Evolutionary conservation across 2,113 vertebrate species (phyloP), one percentile per base, ranked within the genome.

Genomic region (Neomonachus schauinslandi): DNA sequence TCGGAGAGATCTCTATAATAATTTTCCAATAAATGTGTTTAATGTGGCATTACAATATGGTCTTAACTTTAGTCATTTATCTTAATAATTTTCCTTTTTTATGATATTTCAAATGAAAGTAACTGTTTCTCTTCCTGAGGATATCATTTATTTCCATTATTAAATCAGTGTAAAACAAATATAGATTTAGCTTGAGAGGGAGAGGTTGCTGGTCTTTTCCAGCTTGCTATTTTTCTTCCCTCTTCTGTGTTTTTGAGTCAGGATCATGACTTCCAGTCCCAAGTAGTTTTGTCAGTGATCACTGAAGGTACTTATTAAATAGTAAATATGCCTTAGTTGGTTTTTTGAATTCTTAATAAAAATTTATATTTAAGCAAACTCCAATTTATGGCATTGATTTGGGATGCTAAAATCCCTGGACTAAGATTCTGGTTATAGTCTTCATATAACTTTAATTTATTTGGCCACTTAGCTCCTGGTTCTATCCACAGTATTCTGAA

Each of bases 21-120:
- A 61, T 93, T 98, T 98, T 87, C 57, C 65, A 94, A 63, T 93
- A 82, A 69, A 33, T 46, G 13, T 88, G n/a, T 97, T 87, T 77
- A 95, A 87, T 76, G 36, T 59, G 57, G 36, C 84, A 49, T 95
- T 87, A 57, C 51, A 88, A 49, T 84, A 57, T 89, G 24, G 22
- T 83, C 91, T 72, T 95, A 88, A 65, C 18, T 71, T 39, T 26
- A 12, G 24, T 85, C 76, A 85, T 91, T 36, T 65, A 42, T 94
- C 88, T 96, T 86, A 92, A 42, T 82, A 53, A 59, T 18, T 71
- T 69, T 55, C 15, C 26, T n/a, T 63, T 74, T 80, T 92, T 51
- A 39, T 65, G 53, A 55, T 53, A 72, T 79, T 79, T 90, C 46
- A 65, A 81, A 89, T 94, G 24, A 95, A 80, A 69, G 21, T 33